Evolutionary conservation across 2,888 invertebrate genomes (phyloP), one percentile per base, ranked within the genome.

Genomic region (Drosophila engyochracea): DNA sequence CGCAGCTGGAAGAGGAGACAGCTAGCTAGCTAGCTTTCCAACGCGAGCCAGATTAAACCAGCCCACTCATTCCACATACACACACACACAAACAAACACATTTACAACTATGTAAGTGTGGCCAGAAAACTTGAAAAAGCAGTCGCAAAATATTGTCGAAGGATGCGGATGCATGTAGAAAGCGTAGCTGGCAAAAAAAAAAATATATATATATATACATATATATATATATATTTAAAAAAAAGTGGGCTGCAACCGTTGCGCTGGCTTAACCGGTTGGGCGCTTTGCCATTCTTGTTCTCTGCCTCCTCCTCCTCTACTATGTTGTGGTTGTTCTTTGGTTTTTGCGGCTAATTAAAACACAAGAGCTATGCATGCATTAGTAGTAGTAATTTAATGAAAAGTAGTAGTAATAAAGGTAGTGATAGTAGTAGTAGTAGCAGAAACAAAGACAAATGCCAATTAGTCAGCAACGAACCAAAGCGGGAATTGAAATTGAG

Each of bases 321-420:
- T 61, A 25, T 73, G 49, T 66, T 60, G 47, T 16, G 35, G 16
- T 57, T 55, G 66, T 69, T 47, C 72, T 72, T 53, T 52, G 31
- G 61, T 67, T 74, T 81, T 84, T 86, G 76, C 85, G 89, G 82
- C 74, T 84, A 86, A 84, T 89, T 89, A 89, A 89, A 86, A 83
- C 76, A 67, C 73, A 76, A 35, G 49, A 76, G 76, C 68, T 53
- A 19, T 67, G 51, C 59, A 35, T 57, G 69, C 64, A 62, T 70
- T 76, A 53, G 51, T 57, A 69, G 65, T 68, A 70, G 74, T 73
- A 41, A 66, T 68, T 60, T 60, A 59, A 72, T 74, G 77, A 77
- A 75, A 64, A 53, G 63, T 68, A 69, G 72, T 64, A 58, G 62
- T 62, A 75, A 35, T 60, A 39, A 59, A 55, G 49, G 47, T 73